These are phyloP conservation scores for Fulica atra DNA, from an alignment of 2,113 vertebrate genomes.

Conservation along the genomic window DNA sequence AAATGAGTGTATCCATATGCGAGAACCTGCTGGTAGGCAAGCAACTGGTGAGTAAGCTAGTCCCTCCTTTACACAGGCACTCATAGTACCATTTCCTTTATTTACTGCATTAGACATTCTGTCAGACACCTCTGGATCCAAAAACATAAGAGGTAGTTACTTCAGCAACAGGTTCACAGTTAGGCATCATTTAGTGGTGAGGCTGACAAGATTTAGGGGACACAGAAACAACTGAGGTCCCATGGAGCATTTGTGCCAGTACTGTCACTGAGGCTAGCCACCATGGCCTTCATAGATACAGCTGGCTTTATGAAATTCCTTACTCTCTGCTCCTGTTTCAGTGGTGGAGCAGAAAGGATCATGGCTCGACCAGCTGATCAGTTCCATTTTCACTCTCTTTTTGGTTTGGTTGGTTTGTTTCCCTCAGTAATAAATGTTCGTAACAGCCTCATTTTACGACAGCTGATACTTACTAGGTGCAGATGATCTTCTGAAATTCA, in stretches of 20 bases:
- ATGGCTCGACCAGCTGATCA: neutral
- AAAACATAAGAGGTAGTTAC: neutral
- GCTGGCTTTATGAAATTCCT: neutral
- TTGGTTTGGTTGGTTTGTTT: too few relatives aligned
- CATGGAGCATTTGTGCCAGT: neutral
- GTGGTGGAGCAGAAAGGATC: neutral
- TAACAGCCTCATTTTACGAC: neutral
- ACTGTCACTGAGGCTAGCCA: neutral
- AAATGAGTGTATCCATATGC: accelerated
- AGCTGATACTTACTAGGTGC: neutral
- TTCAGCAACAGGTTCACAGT: neutral
- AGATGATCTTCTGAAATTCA: neutral
- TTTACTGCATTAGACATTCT: neutral
- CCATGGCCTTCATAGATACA: neutral
- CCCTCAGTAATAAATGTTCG: neutral
- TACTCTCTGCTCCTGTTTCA: neutral
- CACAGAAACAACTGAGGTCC: neutral
- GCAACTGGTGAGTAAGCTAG: neutral
- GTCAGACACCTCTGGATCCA: neutral
- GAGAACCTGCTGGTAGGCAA: neutral
- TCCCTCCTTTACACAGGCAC: neutral
- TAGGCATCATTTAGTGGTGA: neutral
- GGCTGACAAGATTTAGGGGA: neutral
- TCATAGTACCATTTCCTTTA: neutral
- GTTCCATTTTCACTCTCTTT: neutral